Evolutionary conservation across 2,797 vertebrate species (phyloP), one percentile per base, ranked within the genome.

Genomic region (Acrossocheilus fasciatus): DNA sequence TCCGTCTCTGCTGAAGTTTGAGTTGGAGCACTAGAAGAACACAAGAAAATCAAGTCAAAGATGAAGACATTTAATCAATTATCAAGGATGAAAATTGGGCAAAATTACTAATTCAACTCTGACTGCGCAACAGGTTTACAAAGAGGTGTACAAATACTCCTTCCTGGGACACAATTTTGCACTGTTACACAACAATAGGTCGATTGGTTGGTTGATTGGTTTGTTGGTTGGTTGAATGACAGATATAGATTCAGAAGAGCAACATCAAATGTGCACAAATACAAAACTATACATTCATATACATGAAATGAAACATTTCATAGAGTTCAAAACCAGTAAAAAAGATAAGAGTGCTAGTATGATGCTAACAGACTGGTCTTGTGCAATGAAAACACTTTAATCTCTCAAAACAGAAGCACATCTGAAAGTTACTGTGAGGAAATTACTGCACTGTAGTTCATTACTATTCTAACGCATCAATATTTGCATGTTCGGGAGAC

Each of bases 1-100:
- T 97, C 90, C 97, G 92, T 86, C 97, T 96, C 94, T 98, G 97
- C 92, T 98, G 97, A 68, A 98, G 95, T 92, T 98, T 99, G 91
- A 98, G 94, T 95, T 98, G 97, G 84, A 99, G 95, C 81, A 98
- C 98, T 98, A 93, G 86, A 90, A 80, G 10, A 89, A 82, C 54
- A 43, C 64, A 68, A 36, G 64, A 47, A 47, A 30, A 18, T 50
- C 64, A 72, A 26, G 34, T n/a, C 74, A 76, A 80, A 75, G 39
- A 41, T 23, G 45, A 23, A 54, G 20, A 75, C 26, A 85, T 68
- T 4, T 1, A 72, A 36, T 82, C 36, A 57, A 57, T 6, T 12
- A 57, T 41, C 34, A 52, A 26, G 4, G 7, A 62, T 30, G 39
- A 66, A 64, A 64, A 18, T 2, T 12, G 7, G 36, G 4, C 14